Evolutionary conservation across 2,113 vertebrate species (phyloP).

Genomic region (cat (Felis catus)): DNA sequence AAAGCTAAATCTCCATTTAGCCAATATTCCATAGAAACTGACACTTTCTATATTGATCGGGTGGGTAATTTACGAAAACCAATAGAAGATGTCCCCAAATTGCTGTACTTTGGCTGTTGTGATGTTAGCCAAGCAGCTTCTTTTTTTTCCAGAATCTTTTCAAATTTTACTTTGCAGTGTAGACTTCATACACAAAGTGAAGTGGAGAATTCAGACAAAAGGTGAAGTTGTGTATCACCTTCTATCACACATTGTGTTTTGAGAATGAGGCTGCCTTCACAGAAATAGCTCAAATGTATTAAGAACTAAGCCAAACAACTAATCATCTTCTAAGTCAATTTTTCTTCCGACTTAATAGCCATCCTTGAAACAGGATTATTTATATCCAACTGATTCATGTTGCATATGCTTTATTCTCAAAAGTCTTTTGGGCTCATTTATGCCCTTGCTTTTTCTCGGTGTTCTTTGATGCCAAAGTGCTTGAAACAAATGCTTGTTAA

Average conservation of each 20-base stretch:
- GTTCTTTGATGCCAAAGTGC: neutral
- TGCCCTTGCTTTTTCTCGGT: neutral
- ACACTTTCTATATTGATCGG: neutral
- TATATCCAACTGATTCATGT: neutral
- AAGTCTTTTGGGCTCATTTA: neutral
- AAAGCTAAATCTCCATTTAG: neutral
- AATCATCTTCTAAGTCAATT: neutral
- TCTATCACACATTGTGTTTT: neutral
- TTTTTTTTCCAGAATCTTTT: neutral
- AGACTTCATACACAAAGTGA: neutral
- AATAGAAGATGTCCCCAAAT: neutral
- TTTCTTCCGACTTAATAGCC: neutral
- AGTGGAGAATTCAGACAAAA: neutral
- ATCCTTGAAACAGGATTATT: neutral
- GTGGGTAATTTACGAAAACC: neutral
- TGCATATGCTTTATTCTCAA: neutral
- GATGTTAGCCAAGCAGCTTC: neutral
- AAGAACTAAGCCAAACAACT: neutral
- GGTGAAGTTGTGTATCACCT: neutral
- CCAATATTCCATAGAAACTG: neutral
- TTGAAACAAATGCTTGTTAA: neutral
- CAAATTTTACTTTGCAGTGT: neutral
- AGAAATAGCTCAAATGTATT: neutral
- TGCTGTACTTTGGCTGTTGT: neutral
- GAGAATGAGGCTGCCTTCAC: neutral